A percentile compares a stretch with the other conserved stretches of the same genome.
Conservation (phyloP, 2,797 vertebrate genomes). For the Hemibagrus guttatus region DNA sequence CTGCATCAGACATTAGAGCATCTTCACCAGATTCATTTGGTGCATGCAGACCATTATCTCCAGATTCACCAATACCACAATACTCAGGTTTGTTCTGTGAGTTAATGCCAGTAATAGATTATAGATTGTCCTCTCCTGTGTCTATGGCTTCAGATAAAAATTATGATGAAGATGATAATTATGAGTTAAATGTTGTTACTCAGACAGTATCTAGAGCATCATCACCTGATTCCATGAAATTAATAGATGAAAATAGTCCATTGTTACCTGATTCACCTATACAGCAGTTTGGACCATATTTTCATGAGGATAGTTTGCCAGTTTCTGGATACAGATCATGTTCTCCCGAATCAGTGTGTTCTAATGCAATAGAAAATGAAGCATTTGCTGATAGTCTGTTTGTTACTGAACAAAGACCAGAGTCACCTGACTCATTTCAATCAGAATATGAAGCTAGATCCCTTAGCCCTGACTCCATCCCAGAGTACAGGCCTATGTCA, state of each 20-base stretch:
- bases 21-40: constrained; percentile 68
- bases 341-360: constrained; percentile 58
- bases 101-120: constrained; percentile 8
- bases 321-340: constrained; percentile 45
- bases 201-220: constrained; percentile 24
- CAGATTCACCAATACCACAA: constrained; percentile 53
- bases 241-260: constrained; percentile 9
- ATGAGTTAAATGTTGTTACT: constrained; percentile 25
- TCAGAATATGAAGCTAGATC: constrained; percentile 41
- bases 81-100: constrained; percentile 31
- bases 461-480: constrained; percentile 54
- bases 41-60: constrained; percentile 62
- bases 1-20: constrained; percentile 53
- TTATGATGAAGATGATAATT: constrained; percentile 31
- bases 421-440: constrained; percentile 32
- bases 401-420: constrained; percentile 45
- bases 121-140: constrained; percentile 61
- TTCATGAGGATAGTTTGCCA: neutral
- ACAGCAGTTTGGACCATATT: constrained; percentile 32
- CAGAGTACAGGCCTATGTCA: constrained; percentile 59
- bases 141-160: constrained; percentile 59
- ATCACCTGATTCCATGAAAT: constrained; percentile 48
- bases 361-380: constrained; percentile 59
- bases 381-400: constrained; percentile 33
- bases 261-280: constrained; percentile 47